Evolutionary conservation across 1,140 invertebrate genomes (phyloP).

Genomic region (Dreissena rostriformis): DNA sequence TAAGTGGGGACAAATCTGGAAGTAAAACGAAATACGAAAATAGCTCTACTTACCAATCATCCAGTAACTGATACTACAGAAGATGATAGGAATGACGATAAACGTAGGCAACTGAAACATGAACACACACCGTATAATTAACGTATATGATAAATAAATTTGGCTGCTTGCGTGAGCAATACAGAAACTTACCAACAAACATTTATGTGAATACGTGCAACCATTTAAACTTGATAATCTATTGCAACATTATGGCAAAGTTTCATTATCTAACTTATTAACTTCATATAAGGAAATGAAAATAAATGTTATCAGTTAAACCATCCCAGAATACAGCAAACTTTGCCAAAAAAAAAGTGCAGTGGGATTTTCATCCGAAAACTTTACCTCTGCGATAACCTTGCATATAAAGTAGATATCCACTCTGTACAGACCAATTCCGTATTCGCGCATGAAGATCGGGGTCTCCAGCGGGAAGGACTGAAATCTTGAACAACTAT

Average conservation of each 20-base stretch:
- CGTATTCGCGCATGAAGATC: constrained; percentile 94
- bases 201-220: no score
- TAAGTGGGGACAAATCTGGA: no score
- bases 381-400: constrained; percentile 90
- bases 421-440: constrained; percentile 94
- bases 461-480: constrained; percentile 96
- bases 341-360: no score
- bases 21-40: not conserved
- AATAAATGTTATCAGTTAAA: no score
- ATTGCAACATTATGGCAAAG: no score
- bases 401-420: constrained; percentile 97
- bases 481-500: constrained; percentile 82
- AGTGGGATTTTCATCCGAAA: no score
- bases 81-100: constrained; percentile 40
- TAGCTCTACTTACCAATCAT: constrained; percentile 44
- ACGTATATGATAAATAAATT: not conserved
- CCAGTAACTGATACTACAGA: constrained; percentile 43
- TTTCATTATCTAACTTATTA: no score
- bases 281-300: no score
- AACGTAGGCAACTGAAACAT: constrained; percentile 45
- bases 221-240: no score
- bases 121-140: not conserved
- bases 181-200: no score
- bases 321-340: no score
- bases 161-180: no score